A percentile compares a stretch with the other conserved stretches of the same genome.
phyloP scores from a whole-genome alignment of 2,797 vertebrate species.

The Bradypus variegatus region DNA sequence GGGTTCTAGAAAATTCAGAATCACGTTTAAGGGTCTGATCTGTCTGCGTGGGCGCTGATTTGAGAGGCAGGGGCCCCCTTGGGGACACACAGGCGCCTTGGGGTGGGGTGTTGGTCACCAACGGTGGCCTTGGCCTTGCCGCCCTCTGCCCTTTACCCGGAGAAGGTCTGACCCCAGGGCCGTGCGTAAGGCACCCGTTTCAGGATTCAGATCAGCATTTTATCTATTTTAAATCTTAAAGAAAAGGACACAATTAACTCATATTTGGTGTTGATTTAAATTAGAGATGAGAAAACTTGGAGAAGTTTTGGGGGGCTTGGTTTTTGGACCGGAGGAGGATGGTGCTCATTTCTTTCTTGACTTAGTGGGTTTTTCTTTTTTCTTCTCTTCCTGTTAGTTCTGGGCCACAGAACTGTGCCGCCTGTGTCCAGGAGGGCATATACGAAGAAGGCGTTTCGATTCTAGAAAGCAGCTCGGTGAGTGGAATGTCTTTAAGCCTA shows the following conservation, averaged over 20 bases:
- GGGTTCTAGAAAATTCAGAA: not conserved
- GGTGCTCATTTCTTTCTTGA: too few relatives aligned
- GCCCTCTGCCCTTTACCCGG: too few relatives aligned
- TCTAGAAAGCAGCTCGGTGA: slow-evolving; percentile 85
- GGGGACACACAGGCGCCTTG: too few relatives aligned
- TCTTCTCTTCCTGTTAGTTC: slow-evolving; percentile 70
- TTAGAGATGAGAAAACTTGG: not conserved
- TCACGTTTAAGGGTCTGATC: not conserved
- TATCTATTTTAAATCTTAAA: not conserved
- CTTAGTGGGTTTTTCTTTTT: not conserved
- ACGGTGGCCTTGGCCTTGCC: too few relatives aligned
- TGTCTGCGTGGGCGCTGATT: not conserved
- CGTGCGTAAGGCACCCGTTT: not conserved
- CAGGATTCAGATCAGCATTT: not conserved
- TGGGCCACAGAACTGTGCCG: slow-evolving; percentile 91
- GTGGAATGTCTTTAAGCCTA: slow-evolving; percentile 54
- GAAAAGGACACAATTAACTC: not conserved
- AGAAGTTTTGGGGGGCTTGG: not conserved
- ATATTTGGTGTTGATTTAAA: not conserved
- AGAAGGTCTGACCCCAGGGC: too few relatives aligned
- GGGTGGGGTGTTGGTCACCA: too few relatives aligned
- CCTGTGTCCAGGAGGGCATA: slow-evolving; percentile 92
- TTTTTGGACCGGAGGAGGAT: not conserved
- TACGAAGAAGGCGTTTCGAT: slow-evolving; percentile 90
- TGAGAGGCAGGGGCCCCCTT: too few relatives aligned